Evolutionary conservation across 1,140 invertebrate species (phyloP), one percentile per base, ranked within the genome.

Genomic region (Sycophaga agraensis): DNA sequence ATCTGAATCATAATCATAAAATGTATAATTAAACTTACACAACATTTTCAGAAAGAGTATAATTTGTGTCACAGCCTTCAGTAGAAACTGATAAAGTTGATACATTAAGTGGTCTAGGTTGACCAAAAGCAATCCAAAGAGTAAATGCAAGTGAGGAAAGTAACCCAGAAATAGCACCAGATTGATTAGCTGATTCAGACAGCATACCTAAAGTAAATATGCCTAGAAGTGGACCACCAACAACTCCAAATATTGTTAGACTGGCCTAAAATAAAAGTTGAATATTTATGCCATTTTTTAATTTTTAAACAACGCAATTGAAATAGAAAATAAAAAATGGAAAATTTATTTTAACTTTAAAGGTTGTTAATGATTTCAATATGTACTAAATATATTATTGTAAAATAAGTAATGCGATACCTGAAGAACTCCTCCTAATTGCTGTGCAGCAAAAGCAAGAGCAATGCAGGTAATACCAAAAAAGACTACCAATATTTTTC

Each of bases 121-220:
- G 84, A 0, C 93, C 93, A 74, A 96, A 93, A 49, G 91, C 93
- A 58, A 94, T 89, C 91, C 91, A 94, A 14, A 94, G 83, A 14
- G 87, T 87, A 55, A 94, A 75, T 0, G 79, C 74, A 43, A 97
- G 76, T 7, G 91, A 88, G 11, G 74, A 68, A 2, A 89, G 14
- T 8, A 92, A 75, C 0, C 88, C 91, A 8, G 77, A 69, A 16
- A 92, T 78, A 0, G 87, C 88, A 46, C 93, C 92, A 84, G 65
- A 77, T 75, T 90, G 79, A 68, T 87, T 89, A 0, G 86, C 84
- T 46, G 71, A 78, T 17, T 84, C 83, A 51, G 83, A 84, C 58
- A 89, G 83, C 88, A 93, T 91, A 57, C 91, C 91, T 2, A 92
- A 75, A 0, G 89, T 88, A 70, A 93, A 93, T n/a, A 93, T 72